These are phyloP conservation scores for Porites cylindrica DNA, from an alignment of 92 coral and sea anemone genomes.

Conservation along the genomic window DNA sequence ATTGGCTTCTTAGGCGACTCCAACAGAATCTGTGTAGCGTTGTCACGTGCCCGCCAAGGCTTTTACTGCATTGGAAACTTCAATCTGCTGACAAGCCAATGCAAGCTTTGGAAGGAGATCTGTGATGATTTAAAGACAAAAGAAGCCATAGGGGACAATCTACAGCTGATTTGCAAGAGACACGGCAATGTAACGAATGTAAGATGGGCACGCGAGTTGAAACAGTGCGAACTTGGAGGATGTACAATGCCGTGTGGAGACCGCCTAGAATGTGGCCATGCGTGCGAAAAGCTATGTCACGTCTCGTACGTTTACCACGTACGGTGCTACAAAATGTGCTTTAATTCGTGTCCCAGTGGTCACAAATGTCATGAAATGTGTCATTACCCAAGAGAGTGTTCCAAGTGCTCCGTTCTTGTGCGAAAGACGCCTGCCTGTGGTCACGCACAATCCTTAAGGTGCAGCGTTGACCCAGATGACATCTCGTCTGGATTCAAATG, in stretches of 20 bases:
- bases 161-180: constrained; percentile 24
- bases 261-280: constrained; percentile 43
- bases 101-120: constrained; percentile 70
- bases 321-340: background rate
- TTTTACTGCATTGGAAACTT: constrained; percentile 81
- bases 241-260: constrained; percentile 28
- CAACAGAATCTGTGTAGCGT: constrained; percentile 87
- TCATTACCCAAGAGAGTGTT: constrained; percentile 21
- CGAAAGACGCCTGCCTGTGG: constrained; percentile 11
- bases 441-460: constrained; percentile 11
- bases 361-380: background rate
- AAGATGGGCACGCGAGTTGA: background rate
- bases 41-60: constrained; percentile 81
- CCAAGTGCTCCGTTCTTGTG: background rate
- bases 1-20: constrained; percentile 79
- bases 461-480: constrained; percentile 5
- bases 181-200: constrained; percentile 18
- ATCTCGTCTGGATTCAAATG: background rate
- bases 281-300: constrained; percentile 21
- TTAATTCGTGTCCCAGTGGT: constrained; percentile 1
- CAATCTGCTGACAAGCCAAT: constrained; percentile 54
- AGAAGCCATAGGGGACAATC: constrained; percentile 33
- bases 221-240: background rate
- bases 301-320: background rate
- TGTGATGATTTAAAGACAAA: constrained; percentile 60